phyloP scores from a whole-genome alignment of 2,113 vertebrate species.

The Amphiprion ocellaris region DNA sequence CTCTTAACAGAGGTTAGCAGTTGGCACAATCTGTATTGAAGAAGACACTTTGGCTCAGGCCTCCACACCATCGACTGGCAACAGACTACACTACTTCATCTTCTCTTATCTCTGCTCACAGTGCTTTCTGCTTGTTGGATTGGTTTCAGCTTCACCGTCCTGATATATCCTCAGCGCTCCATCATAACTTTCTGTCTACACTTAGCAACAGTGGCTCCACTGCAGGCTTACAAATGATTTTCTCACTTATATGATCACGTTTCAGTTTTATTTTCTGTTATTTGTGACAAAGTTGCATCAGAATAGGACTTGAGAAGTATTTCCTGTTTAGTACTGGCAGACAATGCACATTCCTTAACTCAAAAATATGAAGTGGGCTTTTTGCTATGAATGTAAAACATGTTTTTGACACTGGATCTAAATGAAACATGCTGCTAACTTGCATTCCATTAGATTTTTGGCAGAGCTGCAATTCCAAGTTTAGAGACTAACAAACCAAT shows the following conservation, averaged over 20 bases:
- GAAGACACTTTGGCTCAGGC: not conserved
- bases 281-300: not conserved
- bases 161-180: not conserved
- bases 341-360: not conserved
- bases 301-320: not conserved
- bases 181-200: not conserved
- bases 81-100: not conserved
- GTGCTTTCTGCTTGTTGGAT: not conserved
- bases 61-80: not conserved
- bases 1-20: conserved; percentile 7
- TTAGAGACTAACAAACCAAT: conserved; percentile 18
- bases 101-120: conserved; percentile 2
- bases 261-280: not conserved
- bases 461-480: conserved; percentile 1
- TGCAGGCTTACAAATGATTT: not conserved
- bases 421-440: not conserved
- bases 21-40: not conserved
- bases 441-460: conserved; percentile 23
- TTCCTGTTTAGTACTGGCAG: not conserved
- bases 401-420: conserved; percentile 2
- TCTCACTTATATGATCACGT: not conserved
- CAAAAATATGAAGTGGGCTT: not conserved
- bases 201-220: conserved; percentile 1
- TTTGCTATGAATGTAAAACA: conserved; percentile 1
- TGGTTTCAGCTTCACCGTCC: conserved; percentile 6